Evolutionary conservation across 2,113 vertebrate species (phyloP), one percentile per base, ranked within the genome.

Genomic region (Syrmaticus mikado): DNA sequence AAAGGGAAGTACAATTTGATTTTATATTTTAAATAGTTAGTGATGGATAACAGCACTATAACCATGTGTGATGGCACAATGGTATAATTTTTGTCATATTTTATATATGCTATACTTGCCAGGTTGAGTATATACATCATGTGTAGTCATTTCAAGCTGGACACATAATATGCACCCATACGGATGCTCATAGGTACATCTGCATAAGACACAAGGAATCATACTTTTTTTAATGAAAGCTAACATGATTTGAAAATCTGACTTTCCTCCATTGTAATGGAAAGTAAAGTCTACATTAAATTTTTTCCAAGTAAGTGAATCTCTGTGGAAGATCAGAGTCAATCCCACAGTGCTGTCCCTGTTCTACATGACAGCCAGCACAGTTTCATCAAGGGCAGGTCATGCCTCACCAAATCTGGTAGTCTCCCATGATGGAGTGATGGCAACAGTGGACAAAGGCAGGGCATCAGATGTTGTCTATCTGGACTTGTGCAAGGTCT

Each of bases 311-410:
- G 10, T 13, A 14, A 61, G 19, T 1, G 0, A 67, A 17, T 13
- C 28, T 5, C 4, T 15, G 3, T 6, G 18, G 13, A 79, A 62
- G 10, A 57, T 3, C 20, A 19, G 8, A 53, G 11, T 13, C 22
- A 30, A 18, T 6, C 0, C 0, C 66, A 20, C 0, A 2, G 7
- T 60, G 11, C n/a, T 43, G 21, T n/a, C 17, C 10, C 9, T 61
- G 17, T 67, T 38, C 40, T 62, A 40, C 52, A 10, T 55, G 27
- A 30, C 16, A 55, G 52, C 52, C 52, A 55, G 27, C 15, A 55
- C 15, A 10, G 27, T 28, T 55, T 55, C 52, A 55, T 8, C 28
- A 55, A 28, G 52, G 52, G 16, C 15, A 53, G 14, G 27, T 28
- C 28, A 55, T 30, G 15, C 28, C 28, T 55, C 27, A 30, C 15